These are phyloP conservation scores for Sicus ferrugineus DNA, from an alignment of 2,888 invertebrate species.

Conservation along the genomic window DNA sequence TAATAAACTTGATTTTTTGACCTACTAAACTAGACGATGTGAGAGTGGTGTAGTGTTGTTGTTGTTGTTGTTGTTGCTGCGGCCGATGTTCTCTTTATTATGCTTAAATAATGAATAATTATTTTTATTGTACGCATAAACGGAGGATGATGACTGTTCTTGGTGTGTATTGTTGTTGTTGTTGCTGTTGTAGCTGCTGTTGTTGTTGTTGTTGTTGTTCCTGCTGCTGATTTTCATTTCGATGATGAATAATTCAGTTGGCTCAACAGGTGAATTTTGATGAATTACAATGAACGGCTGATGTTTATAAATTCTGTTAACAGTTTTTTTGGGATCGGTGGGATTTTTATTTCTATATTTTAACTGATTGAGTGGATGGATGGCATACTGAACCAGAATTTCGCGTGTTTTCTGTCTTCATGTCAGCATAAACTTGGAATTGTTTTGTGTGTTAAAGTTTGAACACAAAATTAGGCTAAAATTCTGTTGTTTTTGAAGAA, in stretches of 20 bases:
- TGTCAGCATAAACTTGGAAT: no score
- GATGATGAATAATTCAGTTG: conserved; percentile 46
- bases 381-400: no score
- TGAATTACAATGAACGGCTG: conserved; percentile 22
- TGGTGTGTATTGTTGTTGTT: conserved; percentile 26
- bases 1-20: conserved; percentile 60
- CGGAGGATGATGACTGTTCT: conserved; percentile 47
- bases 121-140: conserved; percentile 24
- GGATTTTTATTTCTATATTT: not conserved
- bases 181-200: conserved; percentile 25
- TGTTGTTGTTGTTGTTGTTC: conserved; percentile 22
- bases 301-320: conserved; percentile 4
- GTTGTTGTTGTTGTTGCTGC: conserved; percentile 25
- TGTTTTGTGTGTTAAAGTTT: no score
- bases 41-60: conserved; percentile 44
- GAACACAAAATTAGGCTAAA: no score
- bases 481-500: no score
- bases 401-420: no score
- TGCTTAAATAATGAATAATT: conserved; percentile 38
- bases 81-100: conserved; percentile 29
- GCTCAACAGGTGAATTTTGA: conserved; percentile 38
- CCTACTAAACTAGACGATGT: conserved; percentile 56
- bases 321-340: not conserved
- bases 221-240: conserved; percentile 38
- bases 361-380: no score